Percentiles rank a stretch among this genome's conserved stretches.
Evolutionary conservation across 2,113 vertebrate species (phyloP).

Genomic region (Chiloscyllium plagiosum): DNA sequence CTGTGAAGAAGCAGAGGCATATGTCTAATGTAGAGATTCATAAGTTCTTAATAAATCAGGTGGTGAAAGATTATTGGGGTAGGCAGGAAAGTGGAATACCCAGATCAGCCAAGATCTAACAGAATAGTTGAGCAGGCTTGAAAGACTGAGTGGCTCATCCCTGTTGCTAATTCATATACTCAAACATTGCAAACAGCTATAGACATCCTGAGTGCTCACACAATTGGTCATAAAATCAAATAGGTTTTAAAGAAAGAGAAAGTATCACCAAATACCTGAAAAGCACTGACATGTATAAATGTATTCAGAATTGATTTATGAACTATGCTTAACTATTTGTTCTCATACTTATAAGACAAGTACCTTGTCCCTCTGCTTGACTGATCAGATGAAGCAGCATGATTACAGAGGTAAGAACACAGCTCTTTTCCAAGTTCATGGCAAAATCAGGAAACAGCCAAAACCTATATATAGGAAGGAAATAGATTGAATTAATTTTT

Average conservation of each 20-base stretch:
- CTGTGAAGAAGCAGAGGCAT: no score
- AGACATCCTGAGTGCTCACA: neutral
- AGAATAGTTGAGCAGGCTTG: no score
- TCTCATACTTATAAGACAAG: neutral
- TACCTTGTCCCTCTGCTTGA: constrained; percentile 21
- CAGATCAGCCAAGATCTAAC: no score
- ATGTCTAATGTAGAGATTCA: no score
- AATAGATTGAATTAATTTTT: neutral
- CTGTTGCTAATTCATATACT: no score
- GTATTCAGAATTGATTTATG: neutral
- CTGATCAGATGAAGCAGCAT: neutral
- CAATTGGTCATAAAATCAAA: neutral
- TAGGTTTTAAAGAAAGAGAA: neutral
- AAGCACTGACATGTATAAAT: neutral
- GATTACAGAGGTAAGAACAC: neutral
- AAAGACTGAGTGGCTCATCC: no score
- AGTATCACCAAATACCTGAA: neutral
- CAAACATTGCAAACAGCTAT: neutral
- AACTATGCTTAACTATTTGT: neutral
- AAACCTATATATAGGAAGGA: neutral
- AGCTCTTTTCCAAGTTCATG: neutral
- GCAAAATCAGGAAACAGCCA: neutral
- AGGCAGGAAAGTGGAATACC: no score
- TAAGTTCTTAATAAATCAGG: no score
- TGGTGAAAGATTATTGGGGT: no score